phyloP scores from a whole-genome alignment of 2,888 invertebrate species.

The Spilosoma lubricipeda region DNA sequence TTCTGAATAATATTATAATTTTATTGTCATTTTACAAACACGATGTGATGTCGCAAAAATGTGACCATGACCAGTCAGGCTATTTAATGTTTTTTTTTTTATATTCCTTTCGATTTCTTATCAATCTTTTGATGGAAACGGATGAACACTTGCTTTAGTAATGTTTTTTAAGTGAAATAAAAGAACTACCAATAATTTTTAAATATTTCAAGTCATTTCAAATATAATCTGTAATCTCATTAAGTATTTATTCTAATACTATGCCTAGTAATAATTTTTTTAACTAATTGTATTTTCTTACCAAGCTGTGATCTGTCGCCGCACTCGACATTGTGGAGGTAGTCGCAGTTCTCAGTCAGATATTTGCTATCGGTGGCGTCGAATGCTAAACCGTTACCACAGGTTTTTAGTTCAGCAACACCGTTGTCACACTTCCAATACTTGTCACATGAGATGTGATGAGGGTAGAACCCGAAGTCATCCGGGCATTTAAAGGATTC shows the following conservation, averaged over 20 bases:
- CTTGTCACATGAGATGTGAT: conserved; percentile 95
- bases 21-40: conserved; percentile 57
- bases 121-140: background rate
- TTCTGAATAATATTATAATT: conserved; percentile 61
- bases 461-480: conserved; percentile 97
- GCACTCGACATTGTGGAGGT: conserved; percentile 97
- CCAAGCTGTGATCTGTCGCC: conserved; percentile 95
- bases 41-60: conserved; percentile 59
- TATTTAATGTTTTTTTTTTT: conserved; percentile 37
- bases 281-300: conserved; percentile 69
- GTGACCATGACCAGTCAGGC: conserved; percentile 66
- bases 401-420: conserved; percentile 94
- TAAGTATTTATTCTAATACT: background rate
- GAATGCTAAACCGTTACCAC: conserved; percentile 97
- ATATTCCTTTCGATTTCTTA: conserved; percentile 20
- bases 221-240: background rate
- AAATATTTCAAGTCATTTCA: background rate
- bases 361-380: conserved; percentile 95
- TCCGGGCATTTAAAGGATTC: conserved; percentile 97
- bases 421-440: conserved; percentile 98
- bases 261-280: background rate
- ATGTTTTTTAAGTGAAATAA: background rate
- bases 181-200: too few species aligned
- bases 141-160: background rate
- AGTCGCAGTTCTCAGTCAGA: conserved; percentile 97